Conservation (phyloP, 2,797 vertebrate species). For the Sebastes itinus region DNA sequence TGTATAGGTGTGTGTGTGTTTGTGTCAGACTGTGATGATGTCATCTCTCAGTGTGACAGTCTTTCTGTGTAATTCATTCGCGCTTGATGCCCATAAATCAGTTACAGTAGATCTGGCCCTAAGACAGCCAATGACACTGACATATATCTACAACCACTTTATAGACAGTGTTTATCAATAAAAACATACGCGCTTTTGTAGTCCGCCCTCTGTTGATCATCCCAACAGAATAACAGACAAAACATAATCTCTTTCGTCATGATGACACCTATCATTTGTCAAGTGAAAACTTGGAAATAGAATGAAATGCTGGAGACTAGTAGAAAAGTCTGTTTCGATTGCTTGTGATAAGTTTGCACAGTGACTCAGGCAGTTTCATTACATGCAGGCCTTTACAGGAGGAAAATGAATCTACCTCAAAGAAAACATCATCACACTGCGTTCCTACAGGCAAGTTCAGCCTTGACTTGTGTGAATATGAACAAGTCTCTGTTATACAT, state of each 20-base stretch:
- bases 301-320: background rate
- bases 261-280: background rate
- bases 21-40: background rate
- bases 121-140: background rate
- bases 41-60: background rate
- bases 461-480: background rate
- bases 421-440: background rate
- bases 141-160: background rate
- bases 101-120: background rate
- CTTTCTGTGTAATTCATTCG: background rate
- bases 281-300: background rate
- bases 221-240: background rate
- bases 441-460: background rate
- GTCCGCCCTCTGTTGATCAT: background rate
- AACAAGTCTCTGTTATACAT: background rate
- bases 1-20: background rate
- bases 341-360: background rate
- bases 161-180: background rate
- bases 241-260: background rate
- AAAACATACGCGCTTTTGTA: background rate
- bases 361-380: conserved; percentile 2
- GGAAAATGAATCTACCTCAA: background rate
- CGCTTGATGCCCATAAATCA: background rate
- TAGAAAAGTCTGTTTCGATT: background rate
- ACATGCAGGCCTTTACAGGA: background rate